These are phyloP conservation scores for Pseudorhiza aurosa DNA, from an alignment of 30 jellyfish, hydroid and myxozoan species.

Conservation along the genomic window DNA sequence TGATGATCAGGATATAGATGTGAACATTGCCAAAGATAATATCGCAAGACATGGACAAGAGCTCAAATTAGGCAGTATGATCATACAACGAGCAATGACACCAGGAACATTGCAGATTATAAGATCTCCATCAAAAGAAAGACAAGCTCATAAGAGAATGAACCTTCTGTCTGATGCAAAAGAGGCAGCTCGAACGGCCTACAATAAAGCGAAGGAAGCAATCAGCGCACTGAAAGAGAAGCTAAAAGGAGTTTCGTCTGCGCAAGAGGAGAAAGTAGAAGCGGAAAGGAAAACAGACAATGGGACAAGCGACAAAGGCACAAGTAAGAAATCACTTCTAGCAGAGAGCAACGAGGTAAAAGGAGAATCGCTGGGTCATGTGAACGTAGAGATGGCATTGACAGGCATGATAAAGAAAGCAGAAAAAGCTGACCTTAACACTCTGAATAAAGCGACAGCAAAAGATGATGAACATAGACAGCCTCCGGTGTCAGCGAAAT, in stretches of 20 bases:
- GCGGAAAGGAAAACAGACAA: neutral
- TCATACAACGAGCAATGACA: conserved; percentile 43
- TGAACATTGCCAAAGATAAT: conserved; percentile 32
- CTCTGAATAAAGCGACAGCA: neutral
- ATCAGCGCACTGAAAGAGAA: conserved; percentile 51
- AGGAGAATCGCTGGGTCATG: conserved; percentile 70
- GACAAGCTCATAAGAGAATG: conserved; percentile 41
- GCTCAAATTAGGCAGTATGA: neutral
- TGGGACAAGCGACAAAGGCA: conserved; percentile 57
- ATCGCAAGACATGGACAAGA: conserved; percentile 31
- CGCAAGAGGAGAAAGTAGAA: neutral
- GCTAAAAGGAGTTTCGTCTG: conserved; percentile 15
- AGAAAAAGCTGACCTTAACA: conserved; percentile 45
- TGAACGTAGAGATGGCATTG: conserved; percentile 53
- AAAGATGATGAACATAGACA: neutral
- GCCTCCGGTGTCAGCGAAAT: too few relatives aligned
- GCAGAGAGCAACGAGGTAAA: conserved; percentile 32
- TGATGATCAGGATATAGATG: conserved; percentile 57
- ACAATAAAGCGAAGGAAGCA: conserved; percentile 53
- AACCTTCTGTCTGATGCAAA: conserved; percentile 47
- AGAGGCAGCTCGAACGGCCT: conserved; percentile 67
- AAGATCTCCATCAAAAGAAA: conserved; percentile 15
- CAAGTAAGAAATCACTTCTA: conserved; percentile 38
- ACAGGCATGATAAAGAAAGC: conserved; percentile 56
- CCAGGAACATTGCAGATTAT: conserved; percentile 66